Base-by-base conservation (phyloP, 2,888 invertebrate genomes). In the Enoplolaimus lenunculus region DNA sequence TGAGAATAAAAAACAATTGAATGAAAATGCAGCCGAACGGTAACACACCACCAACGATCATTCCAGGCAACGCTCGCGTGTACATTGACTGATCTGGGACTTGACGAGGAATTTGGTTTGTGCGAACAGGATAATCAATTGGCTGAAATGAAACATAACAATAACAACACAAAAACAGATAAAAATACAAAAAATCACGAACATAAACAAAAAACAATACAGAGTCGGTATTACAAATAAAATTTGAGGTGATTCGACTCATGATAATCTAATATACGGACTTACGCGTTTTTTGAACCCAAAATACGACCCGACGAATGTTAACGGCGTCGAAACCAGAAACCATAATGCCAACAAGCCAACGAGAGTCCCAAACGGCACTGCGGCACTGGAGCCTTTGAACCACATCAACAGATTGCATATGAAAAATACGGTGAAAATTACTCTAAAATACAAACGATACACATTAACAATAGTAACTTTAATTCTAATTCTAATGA, bases 1-100 rank as follows among this genome's bases (percentile, higher is more conserved):
- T 98, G 73, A 98, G 86, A 76, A 98, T 98, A 83, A 98, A 98
- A 86, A 97, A 98, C 33, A 98, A 87, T 81, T 98, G 97, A 77
- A 98, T 97, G 83, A 98, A 98, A 82, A 94, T 93, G 82, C 93
- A 93, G 60, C 93, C 97, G 82, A 98, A 98, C 0, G 98, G 98
- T 77, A 99, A 83, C 68, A 99, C 93, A 60, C 98, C 97, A 3
- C 97, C 97, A 95, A 98, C 97, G 68, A 97, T 85, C 75, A 93
- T 90, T 68, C 94, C 95, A 28, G 97, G 95, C 71, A 95, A 84
- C 0, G 95, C 83, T 72, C 81, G 91, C 0, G 97, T 97, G 85
- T 98, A 98, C 78, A 95, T 86, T n/a, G 92, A 92, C 84, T 97
- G 97, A 78, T 95, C 94, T 0, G 98, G 98, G 78, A 98, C 95